These are phyloP conservation scores for Chrysolina haemoptera DNA, from an alignment of 2,888 invertebrate genomes.

Conservation along the genomic window DNA sequence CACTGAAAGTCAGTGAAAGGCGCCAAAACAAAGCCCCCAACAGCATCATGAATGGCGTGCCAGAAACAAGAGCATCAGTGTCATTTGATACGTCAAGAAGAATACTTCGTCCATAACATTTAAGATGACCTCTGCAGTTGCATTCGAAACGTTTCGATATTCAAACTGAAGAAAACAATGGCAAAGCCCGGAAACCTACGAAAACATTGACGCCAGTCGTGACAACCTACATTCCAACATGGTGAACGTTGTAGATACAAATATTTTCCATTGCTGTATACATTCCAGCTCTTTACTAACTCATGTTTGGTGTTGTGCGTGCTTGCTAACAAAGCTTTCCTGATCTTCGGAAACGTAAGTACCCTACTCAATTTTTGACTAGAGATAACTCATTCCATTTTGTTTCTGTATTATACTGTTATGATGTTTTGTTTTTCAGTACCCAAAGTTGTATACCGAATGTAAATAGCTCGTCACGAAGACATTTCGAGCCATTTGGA, in stretches of 20 bases:
- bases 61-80: too few species aligned
- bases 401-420: slow-evolving; percentile 14
- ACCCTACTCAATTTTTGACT: slow-evolving; percentile 25
- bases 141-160: too few species aligned
- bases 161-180: too few species aligned
- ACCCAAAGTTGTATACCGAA: slow-evolving; percentile 58
- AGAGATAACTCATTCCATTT: slow-evolving; percentile 17
- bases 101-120: too few species aligned
- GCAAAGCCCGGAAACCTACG: too few species aligned
- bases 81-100: too few species aligned
- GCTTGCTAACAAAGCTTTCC: slow-evolving; percentile 31
- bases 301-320: slow-evolving; percentile 35
- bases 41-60: too few species aligned
- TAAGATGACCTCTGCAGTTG: too few species aligned
- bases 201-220: too few species aligned
- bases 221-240: too few species aligned
- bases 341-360: slow-evolving; percentile 39
- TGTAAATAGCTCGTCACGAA: slow-evolving; percentile 56
- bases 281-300: slow-evolving; percentile 38
- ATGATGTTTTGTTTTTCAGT: slow-evolving; percentile 57
- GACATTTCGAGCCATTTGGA: slow-evolving; percentile 55
- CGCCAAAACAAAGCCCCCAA: too few species aligned
- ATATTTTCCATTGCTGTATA: slow-evolving; percentile 15
- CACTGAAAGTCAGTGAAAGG: too few species aligned
- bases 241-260: not conserved